Base-by-base conservation (phyloP, 1,140 invertebrate genomes). In the Cardiocondyla obscurior region DNA sequence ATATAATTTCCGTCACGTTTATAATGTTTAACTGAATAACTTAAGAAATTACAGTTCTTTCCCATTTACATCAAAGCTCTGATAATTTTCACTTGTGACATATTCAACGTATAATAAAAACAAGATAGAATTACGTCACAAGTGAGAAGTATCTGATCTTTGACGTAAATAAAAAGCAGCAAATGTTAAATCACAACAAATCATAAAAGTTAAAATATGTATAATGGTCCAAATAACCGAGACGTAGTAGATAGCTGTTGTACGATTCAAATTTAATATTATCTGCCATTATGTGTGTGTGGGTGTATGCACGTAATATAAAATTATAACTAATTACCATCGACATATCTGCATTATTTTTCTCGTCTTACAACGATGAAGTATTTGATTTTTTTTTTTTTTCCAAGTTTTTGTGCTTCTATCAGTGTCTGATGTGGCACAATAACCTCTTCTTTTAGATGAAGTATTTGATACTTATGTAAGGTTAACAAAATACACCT, bases 101-200 rank as follows among this genome's bases (percentile, higher is more conserved):
- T n/a, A n/a, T n/a, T n/a, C n/a, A n/a, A n/a, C n/a, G n/a, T n/a
- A n/a, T n/a, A n/a, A n/a, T n/a, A n/a, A n/a, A n/a, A n/a, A n/a
- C n/a, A n/a, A n/a, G n/a, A n/a, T n/a, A n/a, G n/a, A n/a, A n/a
- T n/a, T n/a, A n/a, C n/a, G n/a, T n/a, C n/a, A n/a, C n/a, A n/a
- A n/a, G n/a, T n/a, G n/a, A n/a, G n/a, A n/a, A n/a, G n/a, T n/a
- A n/a, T n/a, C n/a, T n/a, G n/a, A n/a, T n/a, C n/a, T n/a, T n/a
- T n/a, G n/a, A n/a, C 30, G 1, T 39, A 57, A 33, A 57, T n/a
- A n/a, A n/a, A 25, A 58, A 36, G 10, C 42, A 57, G 22, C 12
- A 33, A 53, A 72, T 28, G 14, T 73, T 8, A 12, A 55, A n/a
- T n/a, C n/a, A n/a, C 28, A 72, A 72, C 14, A 53, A 72, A 72